These are phyloP conservation scores for Pseudorhiza aurosa DNA, from an alignment of 30 jellyfish, hydroid and myxozoan species.

Conservation along the genomic window DNA sequence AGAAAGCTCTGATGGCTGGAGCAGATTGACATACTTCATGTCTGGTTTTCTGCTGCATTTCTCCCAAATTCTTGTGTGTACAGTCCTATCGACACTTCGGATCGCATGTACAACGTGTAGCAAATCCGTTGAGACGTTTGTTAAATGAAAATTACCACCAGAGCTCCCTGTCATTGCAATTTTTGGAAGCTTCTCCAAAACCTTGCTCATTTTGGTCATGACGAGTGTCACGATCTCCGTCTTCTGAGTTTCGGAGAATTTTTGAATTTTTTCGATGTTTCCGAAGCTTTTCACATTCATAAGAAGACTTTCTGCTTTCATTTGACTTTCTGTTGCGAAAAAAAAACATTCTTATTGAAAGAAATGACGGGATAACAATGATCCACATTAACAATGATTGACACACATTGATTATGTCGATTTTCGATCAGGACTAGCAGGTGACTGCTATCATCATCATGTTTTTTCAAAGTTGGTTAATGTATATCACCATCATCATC, in stretches of 20 bases:
- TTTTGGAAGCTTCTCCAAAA: conserved; percentile 25
- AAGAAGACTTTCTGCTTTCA: background rate
- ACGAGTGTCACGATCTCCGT: conserved; percentile 13
- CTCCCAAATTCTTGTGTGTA: conserved; percentile 37
- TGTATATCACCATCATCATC: too few relatives aligned
- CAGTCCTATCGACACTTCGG: conserved; percentile 23
- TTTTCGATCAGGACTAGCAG: too few relatives aligned
- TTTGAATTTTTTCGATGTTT: conserved; percentile 38
- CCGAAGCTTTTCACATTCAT: conserved; percentile 61
- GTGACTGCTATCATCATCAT: too few relatives aligned
- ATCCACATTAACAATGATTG: too few relatives aligned
- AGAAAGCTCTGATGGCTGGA: background rate
- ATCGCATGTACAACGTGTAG: conserved; percentile 19
- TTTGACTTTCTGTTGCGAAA: background rate
- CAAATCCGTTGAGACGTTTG: conserved; percentile 15
- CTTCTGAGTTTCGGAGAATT: conserved; percentile 7
- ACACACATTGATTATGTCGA: too few relatives aligned
- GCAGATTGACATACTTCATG: conserved; percentile 16
- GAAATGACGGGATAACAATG: too few relatives aligned
- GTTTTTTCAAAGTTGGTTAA: too few relatives aligned
- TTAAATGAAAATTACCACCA: background rate
- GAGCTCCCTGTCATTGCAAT: conserved; percentile 1
- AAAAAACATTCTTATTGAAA: too few relatives aligned
- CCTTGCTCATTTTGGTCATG: background rate
- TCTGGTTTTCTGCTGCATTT: conserved; percentile 19